Base-by-base conservation (phyloP, 2,797 vertebrate species). In the Glossophaga mutica region DNA sequence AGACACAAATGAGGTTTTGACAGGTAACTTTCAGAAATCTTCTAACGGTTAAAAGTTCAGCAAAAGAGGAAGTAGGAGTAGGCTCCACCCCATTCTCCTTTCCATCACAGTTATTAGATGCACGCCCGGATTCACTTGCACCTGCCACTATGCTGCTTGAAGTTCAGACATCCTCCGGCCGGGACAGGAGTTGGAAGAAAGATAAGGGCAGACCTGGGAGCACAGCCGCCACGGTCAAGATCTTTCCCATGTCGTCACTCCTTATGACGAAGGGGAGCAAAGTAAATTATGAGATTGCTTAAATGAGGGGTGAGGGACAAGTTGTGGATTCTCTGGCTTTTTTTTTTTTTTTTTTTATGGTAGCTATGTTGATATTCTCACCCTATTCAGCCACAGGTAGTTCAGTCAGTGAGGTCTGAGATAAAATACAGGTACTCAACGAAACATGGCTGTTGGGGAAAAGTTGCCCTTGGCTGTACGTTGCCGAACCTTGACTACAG, bases 401-500 rank as follows among this genome's bases (percentile, higher is more conserved):
- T 86, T 95, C n/a, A 19, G 55, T 94, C 90, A 96, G 82, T 22
- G 85, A 82, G 65, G 71, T 70, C 68, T 96, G 73, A 91, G 82
- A 91, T 91, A 94, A 91, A 95, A 92, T 93, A 94, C 14, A 74
- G 9, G 42, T 57, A 81, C 44, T 94, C 86, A 94, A 94, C 68
- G 76, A 50, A 96, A 94, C 77, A 76, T 7, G 57, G 70, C 76
- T 76, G n/a, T 44, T 55, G 65, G 88, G 92, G 52, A 91, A 42
- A 39, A 26, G 21, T 0, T 92, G 73, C 77, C 68, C 57, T 96
- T 82, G 93, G 90, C 84, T 92, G 62, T 92, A 32, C 89, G 94
- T 57, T 94, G 74, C 74, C 74, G 29, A 42, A 39, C 42, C 55
- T 95, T 94, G 71, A 95, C 73, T 95, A 90, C 59, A 85, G 83